Percentiles rank a stretch among this genome's conserved stretches.
Evolutionary conservation across 2,888 invertebrate species (phyloP).

Genomic region (Ophion ventricosus): DNA sequence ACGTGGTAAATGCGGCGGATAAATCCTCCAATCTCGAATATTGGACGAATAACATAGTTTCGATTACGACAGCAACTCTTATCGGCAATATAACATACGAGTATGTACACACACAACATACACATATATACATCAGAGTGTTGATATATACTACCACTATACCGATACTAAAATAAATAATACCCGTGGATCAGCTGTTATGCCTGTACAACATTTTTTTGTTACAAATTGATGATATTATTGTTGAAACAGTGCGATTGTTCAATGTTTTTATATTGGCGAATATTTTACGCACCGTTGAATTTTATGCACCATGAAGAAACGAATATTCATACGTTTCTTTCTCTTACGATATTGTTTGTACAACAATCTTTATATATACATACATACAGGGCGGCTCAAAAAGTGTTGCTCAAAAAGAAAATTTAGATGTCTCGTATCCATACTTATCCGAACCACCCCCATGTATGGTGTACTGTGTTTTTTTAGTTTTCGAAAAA

Average conservation of each 20-base stretch:
- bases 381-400: no score
- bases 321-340: background rate
- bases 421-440: no score
- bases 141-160: background rate
- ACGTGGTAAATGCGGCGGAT: no score
- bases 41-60: no score
- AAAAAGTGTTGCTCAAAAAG: no score
- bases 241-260: background rate
- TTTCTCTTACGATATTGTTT: background rate
- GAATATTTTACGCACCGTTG: constrained; percentile 41
- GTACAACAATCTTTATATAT: no score
- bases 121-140: background rate
- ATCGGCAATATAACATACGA: no score
- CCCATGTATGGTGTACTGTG: no score
- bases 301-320: constrained; percentile 39
- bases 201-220: background rate
- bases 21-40: no score
- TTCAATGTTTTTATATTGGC: constrained; percentile 39
- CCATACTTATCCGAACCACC: no score
- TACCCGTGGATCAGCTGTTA: background rate
- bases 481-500: no score
- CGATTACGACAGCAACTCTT: no score
- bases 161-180: background rate
- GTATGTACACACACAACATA: background rate
- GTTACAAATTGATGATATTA: constrained; percentile 24